These are phyloP conservation scores for Propithecus perrieri DNA, from an alignment of 2,797 vertebrate genomes.

Conservation along the genomic window DNA sequence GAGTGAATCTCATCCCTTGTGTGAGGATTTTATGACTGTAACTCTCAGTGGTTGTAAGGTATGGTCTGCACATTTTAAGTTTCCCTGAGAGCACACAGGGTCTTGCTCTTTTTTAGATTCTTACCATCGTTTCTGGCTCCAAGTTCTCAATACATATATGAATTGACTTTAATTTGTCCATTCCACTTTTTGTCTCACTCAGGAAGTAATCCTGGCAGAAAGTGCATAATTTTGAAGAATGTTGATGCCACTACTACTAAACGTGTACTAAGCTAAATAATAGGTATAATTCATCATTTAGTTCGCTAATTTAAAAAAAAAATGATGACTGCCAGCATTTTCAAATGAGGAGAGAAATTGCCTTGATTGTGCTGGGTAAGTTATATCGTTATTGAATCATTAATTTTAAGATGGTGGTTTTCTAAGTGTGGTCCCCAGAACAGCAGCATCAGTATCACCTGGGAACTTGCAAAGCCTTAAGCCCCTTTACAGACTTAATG, in stretches of 20 bases:
- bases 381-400: neutral
- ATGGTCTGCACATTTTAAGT: fast-evolving
- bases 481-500: neutral
- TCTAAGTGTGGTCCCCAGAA: neutral
- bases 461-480: neutral
- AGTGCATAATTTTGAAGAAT: neutral
- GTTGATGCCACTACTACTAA: neutral
- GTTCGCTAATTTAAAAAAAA: neutral
- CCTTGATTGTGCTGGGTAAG: neutral
- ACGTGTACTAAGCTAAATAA: neutral
- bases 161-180: neutral
- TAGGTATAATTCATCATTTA: neutral
- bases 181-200: neutral
- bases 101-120: neutral
- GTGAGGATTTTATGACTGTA: neutral
- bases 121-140: neutral
- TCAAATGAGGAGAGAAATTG: neutral
- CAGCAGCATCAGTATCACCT: neutral
- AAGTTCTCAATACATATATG: neutral
- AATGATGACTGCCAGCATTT: neutral
- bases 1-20: neutral
- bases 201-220: neutral
- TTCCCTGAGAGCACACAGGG: neutral
- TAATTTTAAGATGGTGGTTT: neutral
- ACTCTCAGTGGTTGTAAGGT: neutral